A percentile compares a stretch with the other conserved stretches of the same genome.
Conservation (phyloP, 2,888 invertebrate species). For the Volucella inanis region DNA sequence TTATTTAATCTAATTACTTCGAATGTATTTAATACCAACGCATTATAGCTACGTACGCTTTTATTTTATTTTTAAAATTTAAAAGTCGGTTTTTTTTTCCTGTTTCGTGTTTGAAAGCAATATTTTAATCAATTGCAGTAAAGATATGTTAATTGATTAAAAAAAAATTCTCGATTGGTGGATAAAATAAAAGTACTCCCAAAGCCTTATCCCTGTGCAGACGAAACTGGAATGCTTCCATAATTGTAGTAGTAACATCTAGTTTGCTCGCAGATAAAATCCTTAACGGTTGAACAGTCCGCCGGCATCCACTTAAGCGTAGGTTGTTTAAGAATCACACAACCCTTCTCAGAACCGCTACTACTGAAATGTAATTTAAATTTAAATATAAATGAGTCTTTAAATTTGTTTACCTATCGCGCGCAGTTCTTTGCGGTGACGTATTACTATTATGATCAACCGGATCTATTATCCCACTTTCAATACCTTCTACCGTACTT, state of each 20-base stretch:
- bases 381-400: slow-evolving; percentile 32
- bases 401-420: slow-evolving; percentile 84
- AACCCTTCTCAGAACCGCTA: slow-evolving; percentile 87
- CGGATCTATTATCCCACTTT: slow-evolving; percentile 83
- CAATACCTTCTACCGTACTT: slow-evolving; percentile 84
- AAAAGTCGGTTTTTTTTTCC: slow-evolving; percentile 48
- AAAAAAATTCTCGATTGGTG: slow-evolving; percentile 71
- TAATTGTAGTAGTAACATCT: slow-evolving; percentile 96
- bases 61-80: slow-evolving; percentile 32
- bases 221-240: slow-evolving; percentile 94
- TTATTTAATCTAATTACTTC: slow-evolving; percentile 80
- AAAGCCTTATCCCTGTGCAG: slow-evolving; percentile 93
- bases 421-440: slow-evolving; percentile 90
- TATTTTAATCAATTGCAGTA: slow-evolving; percentile 67
- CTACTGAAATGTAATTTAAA: slow-evolving; percentile 83
- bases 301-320: slow-evolving; percentile 92
- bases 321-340: slow-evolving; percentile 90
- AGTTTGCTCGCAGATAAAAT: slow-evolving; percentile 95
- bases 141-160: slow-evolving; percentile 59
- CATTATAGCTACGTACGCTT: slow-evolving; percentile 76
- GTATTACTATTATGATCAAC: slow-evolving; percentile 89
- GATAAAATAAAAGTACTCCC: slow-evolving; percentile 68
- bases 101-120: slow-evolving; percentile 66
- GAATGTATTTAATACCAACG: slow-evolving; percentile 76
- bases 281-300: slow-evolving; percentile 92